These are phyloP conservation scores for Chesias legatella DNA, from an alignment of 2,888 invertebrate species.

Conservation along the genomic window DNA sequence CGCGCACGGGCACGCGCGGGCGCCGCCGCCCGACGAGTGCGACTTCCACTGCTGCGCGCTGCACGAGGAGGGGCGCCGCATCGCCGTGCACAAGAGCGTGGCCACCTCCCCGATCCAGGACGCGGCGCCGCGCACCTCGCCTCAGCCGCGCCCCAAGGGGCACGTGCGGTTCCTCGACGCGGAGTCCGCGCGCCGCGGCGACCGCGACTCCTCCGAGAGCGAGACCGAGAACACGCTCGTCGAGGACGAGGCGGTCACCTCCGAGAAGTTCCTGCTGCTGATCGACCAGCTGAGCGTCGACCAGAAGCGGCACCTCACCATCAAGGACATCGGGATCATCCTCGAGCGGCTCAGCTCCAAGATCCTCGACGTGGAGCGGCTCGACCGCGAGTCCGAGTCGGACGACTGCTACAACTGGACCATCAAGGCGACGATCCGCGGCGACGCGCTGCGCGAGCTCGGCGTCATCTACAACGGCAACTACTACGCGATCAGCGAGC, in stretches of 20 bases:
- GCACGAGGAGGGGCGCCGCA: conserved; percentile 95
- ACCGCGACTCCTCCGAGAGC: conserved; percentile 94
- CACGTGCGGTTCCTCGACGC: conserved; percentile 94
- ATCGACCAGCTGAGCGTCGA: conserved; percentile 96
- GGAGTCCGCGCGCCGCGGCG: conserved; percentile 81
- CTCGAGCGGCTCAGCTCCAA: conserved; percentile 95
- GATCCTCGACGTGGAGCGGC: conserved; percentile 94
- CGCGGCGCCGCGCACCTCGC: conserved; percentile 83
- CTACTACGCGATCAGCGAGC: conserved; percentile 96
- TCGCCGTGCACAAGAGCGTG: conserved; percentile 95
- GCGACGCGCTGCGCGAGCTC: conserved; percentile 93
- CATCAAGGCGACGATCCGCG: conserved; percentile 96
- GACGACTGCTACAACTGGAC: conserved; percentile 98
- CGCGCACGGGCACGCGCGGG: conserved; percentile 82
- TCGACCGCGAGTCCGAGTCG: conserved; percentile 95
- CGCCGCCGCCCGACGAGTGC: conserved; percentile 87
- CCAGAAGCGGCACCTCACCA: conserved; percentile 94
- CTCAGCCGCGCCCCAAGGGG: conserved; percentile 85
- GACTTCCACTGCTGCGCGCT: conserved; percentile 97
- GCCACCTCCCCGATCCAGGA: conserved; percentile 96
- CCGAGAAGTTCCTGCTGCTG: conserved; percentile 94
- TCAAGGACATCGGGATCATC: conserved; percentile 97
- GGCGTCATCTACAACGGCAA: conserved; percentile 97
- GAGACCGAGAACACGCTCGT: conserved; percentile 96
- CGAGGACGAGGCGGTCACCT: conserved; percentile 93